phyloP scores from a whole-genome alignment of 1,140 invertebrate species.

The Lordiphosa collinella region DNA sequence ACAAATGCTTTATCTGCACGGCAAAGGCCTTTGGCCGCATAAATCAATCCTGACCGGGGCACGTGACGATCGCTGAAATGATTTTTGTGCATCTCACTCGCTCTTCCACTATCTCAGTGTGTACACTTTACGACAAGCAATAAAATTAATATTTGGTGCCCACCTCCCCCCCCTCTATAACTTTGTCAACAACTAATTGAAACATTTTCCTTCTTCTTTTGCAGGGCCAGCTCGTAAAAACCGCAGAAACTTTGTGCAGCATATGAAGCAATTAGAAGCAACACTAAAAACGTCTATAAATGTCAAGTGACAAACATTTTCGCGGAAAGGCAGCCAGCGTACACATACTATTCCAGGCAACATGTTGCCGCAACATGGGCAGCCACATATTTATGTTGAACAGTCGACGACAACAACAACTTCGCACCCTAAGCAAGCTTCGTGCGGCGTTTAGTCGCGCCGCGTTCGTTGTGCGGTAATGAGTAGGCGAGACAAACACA shows the following conservation, averaged over 20 bases:
- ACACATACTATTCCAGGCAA: conserved; percentile 36
- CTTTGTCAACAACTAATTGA: conserved; percentile 69
- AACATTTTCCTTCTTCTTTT: conserved; percentile 39
- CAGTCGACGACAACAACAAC: conserved; percentile 43
- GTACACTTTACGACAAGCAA: conserved; percentile 42
- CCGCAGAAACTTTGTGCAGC: conserved; percentile 26
- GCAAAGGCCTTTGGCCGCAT: conserved; percentile 25
- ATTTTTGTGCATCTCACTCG: conserved; percentile 13
- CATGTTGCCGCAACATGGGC: conserved; percentile 59
- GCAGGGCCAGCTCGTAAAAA: conserved; percentile 22
- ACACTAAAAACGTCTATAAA: conserved; percentile 64
- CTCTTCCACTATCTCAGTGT: conserved; percentile 42
- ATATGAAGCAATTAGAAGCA: conserved; percentile 60
- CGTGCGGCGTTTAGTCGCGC: conserved; percentile 49
- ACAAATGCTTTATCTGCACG: conserved; percentile 20
- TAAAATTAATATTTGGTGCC: conserved; percentile 52
- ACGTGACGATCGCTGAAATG: conserved; percentile 52
- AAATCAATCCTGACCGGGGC: conserved; percentile 32
- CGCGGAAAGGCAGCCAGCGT: conserved; percentile 38
- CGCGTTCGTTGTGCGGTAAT: conserved; percentile 28
- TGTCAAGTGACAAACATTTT: conserved; percentile 58
- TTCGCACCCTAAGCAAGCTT: conserved; percentile 21
- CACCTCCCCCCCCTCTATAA: not conserved
- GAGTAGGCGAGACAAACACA: conserved; percentile 2
- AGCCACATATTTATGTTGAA: conserved; percentile 28